Conservation (phyloP, 2,113 vertebrate genomes). For the Oncorhynchus keta region DNA sequence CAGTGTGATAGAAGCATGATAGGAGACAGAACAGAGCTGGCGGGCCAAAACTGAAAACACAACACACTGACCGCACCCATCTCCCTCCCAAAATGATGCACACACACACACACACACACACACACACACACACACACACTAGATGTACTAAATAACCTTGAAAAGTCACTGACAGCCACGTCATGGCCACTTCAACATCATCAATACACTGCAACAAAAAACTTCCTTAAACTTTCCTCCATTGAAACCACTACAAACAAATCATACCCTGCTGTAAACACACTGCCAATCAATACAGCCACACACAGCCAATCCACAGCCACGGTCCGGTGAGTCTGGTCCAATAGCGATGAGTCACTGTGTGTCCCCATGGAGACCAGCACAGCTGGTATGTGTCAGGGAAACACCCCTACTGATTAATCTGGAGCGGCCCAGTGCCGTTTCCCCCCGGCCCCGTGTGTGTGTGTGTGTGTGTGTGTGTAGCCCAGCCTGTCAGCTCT, state of each 20-base stretch:
- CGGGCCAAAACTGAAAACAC: constrained; percentile 21
- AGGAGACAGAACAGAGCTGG: constrained; percentile 14
- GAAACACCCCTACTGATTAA: neutral
- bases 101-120: too few species aligned
- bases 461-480: neutral
- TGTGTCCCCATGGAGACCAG: neutral
- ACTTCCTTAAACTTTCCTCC: too few species aligned
- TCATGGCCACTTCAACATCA: too few species aligned
- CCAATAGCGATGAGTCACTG: neutral
- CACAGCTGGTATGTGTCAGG: neutral
- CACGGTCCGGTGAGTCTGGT: neutral
- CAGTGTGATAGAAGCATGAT: constrained; percentile 22
- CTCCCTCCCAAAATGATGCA: neutral
- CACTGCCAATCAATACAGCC: neutral
- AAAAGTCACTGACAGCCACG: too few species aligned
- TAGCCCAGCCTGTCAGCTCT: neutral
- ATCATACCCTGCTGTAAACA: constrained; percentile 16
- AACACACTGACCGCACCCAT: neutral
- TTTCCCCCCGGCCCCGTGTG: neutral
- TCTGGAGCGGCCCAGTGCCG: neutral
- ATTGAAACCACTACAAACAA: neutral
- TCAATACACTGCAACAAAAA: too few species aligned
- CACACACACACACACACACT: neutral
- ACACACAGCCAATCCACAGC: neutral
- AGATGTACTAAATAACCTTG: constrained; percentile 18